A percentile compares a stretch with the other conserved stretches of the same genome.
phyloP scores from a whole-genome alignment of 2,113 vertebrate genomes.

The Neofelis nebulosa region DNA sequence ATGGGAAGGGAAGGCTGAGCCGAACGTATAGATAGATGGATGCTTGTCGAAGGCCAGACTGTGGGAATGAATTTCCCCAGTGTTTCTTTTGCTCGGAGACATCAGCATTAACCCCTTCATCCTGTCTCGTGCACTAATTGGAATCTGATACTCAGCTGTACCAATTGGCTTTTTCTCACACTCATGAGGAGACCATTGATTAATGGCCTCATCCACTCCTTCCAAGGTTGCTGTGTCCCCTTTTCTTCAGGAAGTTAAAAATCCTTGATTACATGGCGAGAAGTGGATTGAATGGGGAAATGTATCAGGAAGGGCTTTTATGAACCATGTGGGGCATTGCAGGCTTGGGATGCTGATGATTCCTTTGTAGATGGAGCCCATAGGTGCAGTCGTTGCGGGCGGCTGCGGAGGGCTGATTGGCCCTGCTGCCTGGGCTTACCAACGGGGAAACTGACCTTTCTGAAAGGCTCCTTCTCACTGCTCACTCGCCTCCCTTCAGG shows the following conservation, averaged over 20 bases:
- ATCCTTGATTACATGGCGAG: conserved; percentile 63
- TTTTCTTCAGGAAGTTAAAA: conserved; percentile 47
- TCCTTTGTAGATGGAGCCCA: neutral
- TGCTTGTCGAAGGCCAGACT: conserved; percentile 35
- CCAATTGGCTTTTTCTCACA: neutral
- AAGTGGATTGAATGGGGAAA: neutral
- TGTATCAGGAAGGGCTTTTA: neutral
- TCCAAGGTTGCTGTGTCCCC: conserved; percentile 50
- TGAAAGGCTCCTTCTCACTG: neutral
- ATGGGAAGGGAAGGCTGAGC: conserved; percentile 24
- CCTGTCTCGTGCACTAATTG: neutral
- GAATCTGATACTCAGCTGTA: neutral
- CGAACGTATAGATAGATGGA: conserved; percentile 47
- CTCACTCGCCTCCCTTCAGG: neutral
- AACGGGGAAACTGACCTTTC: neutral
- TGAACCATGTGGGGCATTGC: rapidly evolving
- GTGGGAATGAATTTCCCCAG: neutral
- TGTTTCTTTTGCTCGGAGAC: neutral
- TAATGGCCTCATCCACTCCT: conserved; percentile 49
- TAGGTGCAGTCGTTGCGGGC: rapidly evolving
- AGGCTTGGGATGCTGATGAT: neutral
- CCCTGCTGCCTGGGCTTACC: neutral
- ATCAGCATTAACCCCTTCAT: conserved; percentile 46
- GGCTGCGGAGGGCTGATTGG: neutral
- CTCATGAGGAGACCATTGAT: conserved; percentile 29